Conservation (phyloP, 2,113 vertebrate genomes). For the Prolemur simus region DNA sequence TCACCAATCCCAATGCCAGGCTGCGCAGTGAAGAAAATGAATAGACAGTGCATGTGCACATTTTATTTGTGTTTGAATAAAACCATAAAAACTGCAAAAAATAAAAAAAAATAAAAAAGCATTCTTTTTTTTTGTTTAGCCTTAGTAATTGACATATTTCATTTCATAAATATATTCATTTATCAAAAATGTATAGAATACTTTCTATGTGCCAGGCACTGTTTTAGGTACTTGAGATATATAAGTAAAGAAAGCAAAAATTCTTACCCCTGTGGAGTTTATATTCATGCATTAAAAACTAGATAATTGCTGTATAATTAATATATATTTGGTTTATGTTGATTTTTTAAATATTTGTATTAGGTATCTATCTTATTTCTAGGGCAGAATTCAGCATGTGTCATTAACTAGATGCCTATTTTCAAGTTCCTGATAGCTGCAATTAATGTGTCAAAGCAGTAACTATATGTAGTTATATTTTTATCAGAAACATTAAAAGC, state of each 20-base stretch:
- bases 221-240: not conserved
- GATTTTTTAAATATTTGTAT: not conserved
- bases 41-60: too few species aligned
- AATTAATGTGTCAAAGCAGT: not conserved
- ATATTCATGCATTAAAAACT: not conserved
- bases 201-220: not conserved
- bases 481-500: conserved; percentile 47
- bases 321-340: not conserved
- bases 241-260: not conserved
- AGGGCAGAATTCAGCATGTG: not conserved
- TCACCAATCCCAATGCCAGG: too few species aligned
- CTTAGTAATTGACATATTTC: not conserved
- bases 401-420: not conserved
- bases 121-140: not conserved
- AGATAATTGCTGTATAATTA: not conserved
- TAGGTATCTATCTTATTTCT: not conserved
- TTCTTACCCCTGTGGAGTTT: not conserved
- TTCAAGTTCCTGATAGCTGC: not conserved
- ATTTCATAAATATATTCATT: conserved; percentile 22
- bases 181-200: not conserved
- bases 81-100: too few species aligned
- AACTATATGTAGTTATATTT: not conserved
- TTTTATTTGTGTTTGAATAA: too few species aligned
- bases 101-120: not conserved
- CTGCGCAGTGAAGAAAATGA: too few species aligned